phyloP scores from a whole-genome alignment of 2,797 vertebrate genomes.

The Gymnothorax reevesii region DNA sequence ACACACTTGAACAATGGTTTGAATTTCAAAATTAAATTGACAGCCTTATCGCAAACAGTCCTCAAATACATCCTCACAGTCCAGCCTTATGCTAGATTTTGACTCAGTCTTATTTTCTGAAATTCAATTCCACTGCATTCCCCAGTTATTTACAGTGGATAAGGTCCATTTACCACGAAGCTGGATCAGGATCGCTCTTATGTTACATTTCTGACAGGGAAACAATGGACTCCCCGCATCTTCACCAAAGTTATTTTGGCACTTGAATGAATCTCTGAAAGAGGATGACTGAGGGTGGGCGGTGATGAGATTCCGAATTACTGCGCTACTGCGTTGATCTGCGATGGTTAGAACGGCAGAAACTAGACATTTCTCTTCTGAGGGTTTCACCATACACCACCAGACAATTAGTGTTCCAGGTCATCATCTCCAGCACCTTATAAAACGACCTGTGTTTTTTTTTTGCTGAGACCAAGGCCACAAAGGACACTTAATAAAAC shows the following conservation, averaged over 20 bases:
- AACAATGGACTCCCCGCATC: conserved; percentile 23
- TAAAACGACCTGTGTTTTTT: background rate
- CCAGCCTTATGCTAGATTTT: background rate
- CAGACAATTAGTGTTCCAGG: background rate
- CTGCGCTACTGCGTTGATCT: background rate
- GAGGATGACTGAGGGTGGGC: conserved; percentile 14
- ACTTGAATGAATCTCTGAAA: conserved; percentile 9
- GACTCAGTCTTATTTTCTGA: background rate
- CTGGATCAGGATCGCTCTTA: conserved; percentile 17
- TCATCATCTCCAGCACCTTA: background rate
- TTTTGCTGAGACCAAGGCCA: background rate
- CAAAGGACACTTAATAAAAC: background rate
- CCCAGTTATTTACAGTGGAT: conserved; percentile 13
- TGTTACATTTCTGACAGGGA: conserved; percentile 14
- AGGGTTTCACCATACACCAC: background rate
- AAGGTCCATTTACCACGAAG: conserved; percentile 26
- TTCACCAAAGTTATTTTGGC: conserved; percentile 25
- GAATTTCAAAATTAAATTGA: too few species aligned
- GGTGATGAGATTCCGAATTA: background rate
- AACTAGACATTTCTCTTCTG: background rate
- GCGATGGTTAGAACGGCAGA: background rate
- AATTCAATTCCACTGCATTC: conserved; percentile 18
- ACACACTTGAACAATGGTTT: too few species aligned
- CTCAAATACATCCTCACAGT: too few species aligned
- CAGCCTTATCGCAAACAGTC: too few species aligned